Percentiles rank a stretch among this genome's conserved stretches.
phyloP scores from a whole-genome alignment of 2,797 vertebrate genomes.

The Pempheris klunzingeri region DNA sequence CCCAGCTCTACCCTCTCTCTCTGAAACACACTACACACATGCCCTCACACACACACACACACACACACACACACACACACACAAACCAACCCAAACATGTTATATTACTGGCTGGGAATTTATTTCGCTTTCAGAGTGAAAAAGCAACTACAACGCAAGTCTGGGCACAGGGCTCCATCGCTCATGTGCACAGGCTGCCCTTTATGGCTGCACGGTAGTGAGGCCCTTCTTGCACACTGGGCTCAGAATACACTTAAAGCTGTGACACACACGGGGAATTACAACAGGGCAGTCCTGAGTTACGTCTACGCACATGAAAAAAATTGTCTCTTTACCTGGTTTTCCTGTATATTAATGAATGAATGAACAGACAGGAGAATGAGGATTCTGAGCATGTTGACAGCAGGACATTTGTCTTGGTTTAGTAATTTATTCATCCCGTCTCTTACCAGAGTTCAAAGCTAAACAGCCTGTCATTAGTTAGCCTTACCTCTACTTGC shows the following conservation, averaged over 20 bases:
- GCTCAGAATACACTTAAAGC: constrained; percentile 38
- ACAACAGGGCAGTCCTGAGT: constrained; percentile 29
- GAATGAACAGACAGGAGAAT: constrained; percentile 29
- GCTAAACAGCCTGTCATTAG: constrained; percentile 39
- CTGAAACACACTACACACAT: constrained; percentile 53
- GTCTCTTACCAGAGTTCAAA: constrained; percentile 57
- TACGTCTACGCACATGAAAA: constrained; percentile 23
- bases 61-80: constrained; percentile 46
- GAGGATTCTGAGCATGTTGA: constrained; percentile 29
- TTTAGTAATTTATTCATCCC: constrained; percentile 49
- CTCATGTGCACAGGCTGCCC: constrained; percentile 55
- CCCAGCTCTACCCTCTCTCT: constrained; percentile 30
- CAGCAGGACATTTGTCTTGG: constrained; percentile 41
- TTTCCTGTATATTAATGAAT: constrained; percentile 29
- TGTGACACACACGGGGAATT: constrained; percentile 52
- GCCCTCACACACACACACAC: constrained; percentile 29
- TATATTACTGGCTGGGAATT: constrained; percentile 75
- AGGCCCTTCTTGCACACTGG: constrained; percentile 52
- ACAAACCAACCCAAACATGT: constrained; percentile 64
- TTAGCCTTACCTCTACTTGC: constrained; percentile 24
- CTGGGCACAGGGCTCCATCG: constrained; percentile 50
- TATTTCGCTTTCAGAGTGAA: constrained; percentile 68
- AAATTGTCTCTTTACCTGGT: constrained; percentile 8
- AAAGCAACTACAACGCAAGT: constrained; percentile 48
- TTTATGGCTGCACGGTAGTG: constrained; percentile 59